Conservation (phyloP, 2,888 invertebrate species). For the Amiota mariae region DNA sequence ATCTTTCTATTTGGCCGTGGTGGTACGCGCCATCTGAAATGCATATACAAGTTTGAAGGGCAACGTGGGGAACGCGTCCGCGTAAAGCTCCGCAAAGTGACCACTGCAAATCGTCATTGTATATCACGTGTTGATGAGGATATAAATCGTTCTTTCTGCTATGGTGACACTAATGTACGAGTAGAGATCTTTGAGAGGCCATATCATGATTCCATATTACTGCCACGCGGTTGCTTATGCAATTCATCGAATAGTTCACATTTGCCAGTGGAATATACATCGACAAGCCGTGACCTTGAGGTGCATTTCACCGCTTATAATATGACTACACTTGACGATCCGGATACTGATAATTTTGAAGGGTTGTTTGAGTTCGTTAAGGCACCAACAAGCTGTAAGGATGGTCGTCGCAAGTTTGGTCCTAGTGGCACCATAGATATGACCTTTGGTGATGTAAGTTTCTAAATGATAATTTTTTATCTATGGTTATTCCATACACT, state of each 20-base stretch:
- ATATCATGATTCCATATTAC: slow-evolving; percentile 81
- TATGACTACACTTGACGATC: slow-evolving; percentile 91
- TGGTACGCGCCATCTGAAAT: slow-evolving; percentile 88
- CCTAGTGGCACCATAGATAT: slow-evolving; percentile 85
- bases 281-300: slow-evolving; percentile 84
- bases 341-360: slow-evolving; percentile 87
- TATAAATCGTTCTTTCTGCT: slow-evolving; percentile 81
- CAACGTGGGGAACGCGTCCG: slow-evolving; percentile 87
- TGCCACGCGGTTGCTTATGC: slow-evolving; percentile 87
- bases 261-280: slow-evolving; percentile 84
- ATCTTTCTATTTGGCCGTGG: slow-evolving; percentile 91
- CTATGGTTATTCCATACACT: too few relatives aligned
- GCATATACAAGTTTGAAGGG: slow-evolving; percentile 90
- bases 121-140: slow-evolving; percentile 75
- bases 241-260: slow-evolving; percentile 76
- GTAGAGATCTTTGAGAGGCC: slow-evolving; percentile 85
- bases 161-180: slow-evolving; percentile 81
- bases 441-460: slow-evolving; percentile 73
- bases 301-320: slow-evolving; percentile 86
- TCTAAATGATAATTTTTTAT: background rate
- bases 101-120: slow-evolving; percentile 77
- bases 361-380: slow-evolving; percentile 88
- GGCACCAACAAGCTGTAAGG: slow-evolving; percentile 80
- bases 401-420: slow-evolving; percentile 81
- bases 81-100: slow-evolving; percentile 82